Conservation (phyloP, 2,113 vertebrate species). For the Plectropomus leopardus region DNA sequence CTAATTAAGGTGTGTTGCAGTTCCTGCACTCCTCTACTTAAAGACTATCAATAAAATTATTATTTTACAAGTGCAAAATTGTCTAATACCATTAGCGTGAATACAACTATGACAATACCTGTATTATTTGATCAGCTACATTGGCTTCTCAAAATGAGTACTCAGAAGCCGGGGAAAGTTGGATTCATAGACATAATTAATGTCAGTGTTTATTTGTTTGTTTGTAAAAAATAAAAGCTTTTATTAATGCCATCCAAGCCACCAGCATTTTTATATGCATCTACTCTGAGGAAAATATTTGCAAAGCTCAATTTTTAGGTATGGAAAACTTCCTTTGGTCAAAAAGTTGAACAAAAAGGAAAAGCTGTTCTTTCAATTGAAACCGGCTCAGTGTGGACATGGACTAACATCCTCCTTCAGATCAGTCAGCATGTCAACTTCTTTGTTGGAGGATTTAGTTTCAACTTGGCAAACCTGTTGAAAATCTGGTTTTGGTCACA, state of each 20-base stretch:
- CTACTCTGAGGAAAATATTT: neutral
- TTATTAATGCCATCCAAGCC: neutral
- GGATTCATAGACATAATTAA: neutral
- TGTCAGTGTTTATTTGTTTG: neutral
- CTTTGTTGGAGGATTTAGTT: slow-evolving; percentile 46
- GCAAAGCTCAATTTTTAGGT: neutral
- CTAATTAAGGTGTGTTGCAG: no score
- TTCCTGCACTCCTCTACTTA: neutral
- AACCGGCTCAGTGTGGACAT: neutral
- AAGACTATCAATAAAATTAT: neutral
- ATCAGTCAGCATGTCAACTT: slow-evolving; percentile 32
- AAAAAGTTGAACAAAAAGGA: neutral
- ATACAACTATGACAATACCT: neutral
- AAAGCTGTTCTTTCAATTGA: neutral
- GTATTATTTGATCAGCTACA: neutral
- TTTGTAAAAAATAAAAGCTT: no score
- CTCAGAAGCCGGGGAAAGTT: neutral
- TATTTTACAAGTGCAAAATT: neutral
- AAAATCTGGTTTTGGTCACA: slow-evolving; percentile 73
- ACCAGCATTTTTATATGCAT: neutral
- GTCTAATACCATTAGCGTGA: slow-evolving; percentile 6
- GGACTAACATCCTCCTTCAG: slow-evolving; percentile 6
- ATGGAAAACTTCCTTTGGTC: neutral
- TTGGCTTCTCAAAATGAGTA: neutral
- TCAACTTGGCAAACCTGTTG: slow-evolving; percentile 67